Evolutionary conservation across 1,140 invertebrate species (phyloP), one percentile per base, ranked within the genome.

Genomic region (Pogonomyrmex californicus): DNA sequence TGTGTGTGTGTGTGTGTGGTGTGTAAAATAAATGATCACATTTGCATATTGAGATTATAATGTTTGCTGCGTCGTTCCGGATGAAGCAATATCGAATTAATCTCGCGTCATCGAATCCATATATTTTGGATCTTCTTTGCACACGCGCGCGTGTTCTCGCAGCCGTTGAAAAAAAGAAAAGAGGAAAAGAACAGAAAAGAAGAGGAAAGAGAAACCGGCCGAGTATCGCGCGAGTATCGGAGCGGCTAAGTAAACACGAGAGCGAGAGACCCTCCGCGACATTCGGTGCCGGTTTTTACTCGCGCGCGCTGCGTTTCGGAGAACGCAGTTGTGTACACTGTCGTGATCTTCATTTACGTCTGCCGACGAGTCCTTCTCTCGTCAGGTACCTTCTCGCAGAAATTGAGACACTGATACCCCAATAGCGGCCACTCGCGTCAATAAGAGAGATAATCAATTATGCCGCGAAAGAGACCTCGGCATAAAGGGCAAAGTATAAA

Each of bases 261-360:
- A 86, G 75, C 78, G 56, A 47, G 36, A 76, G 17, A 78, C 51
- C 38, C 41, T 47, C 49, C 66, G 5, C 30, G 33, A 36, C n/a
- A 54, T 54, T 38, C 47, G 63, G 36, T 81, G 63, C 49, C 33
- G 36, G 77, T 68, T 81, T 75, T 73, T 60, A 54, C 12, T 33
- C 44, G 79, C 12, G 47, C 36, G n/a, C 12, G 38, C 9, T 47
- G 70, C 76, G 47, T 86, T 89, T 89, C 85, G 77, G 44, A 41
- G 85, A 89, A 90, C 77, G 38, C 77, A 87, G 76, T 90, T 89
- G 77, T 83, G 88, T 79, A 87, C 88, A 87, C 70, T 89, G 85
- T 87, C 87, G 54, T 60, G 49, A 44, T 90, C 87, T 65, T 86
- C 85, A 62, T 89, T 89, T 63, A 47, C 70, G 75, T 86, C 71